Evolutionary conservation across 2,113 vertebrate species (phyloP).

Genomic region (Callaeas wilsoni): DNA sequence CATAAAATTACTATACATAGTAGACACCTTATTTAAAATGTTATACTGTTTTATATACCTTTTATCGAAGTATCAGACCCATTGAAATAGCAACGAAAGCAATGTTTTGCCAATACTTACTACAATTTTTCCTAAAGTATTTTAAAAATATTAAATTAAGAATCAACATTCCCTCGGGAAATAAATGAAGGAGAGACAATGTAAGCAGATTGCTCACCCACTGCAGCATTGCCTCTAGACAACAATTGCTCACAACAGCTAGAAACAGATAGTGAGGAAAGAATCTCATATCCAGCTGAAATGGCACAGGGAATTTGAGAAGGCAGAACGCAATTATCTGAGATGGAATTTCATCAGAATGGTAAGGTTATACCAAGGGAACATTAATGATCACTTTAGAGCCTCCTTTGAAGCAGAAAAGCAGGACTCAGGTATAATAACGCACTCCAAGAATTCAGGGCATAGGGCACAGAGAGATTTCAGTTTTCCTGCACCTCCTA

Average conservation of each 20-base stretch:
- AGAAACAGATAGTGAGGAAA: neutral
- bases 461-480: neutral
- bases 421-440: neutral
- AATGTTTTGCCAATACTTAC: neutral
- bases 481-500: neutral
- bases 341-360: neutral
- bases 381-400: neutral
- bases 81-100: neutral
- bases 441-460: neutral
- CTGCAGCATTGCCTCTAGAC: neutral
- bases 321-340: neutral
- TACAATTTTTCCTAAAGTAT: neutral
- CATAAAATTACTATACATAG: neutral
- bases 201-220: neutral
- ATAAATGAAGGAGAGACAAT: neutral
- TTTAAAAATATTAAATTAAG: neutral
- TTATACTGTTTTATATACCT: neutral
- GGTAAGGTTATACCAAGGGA: neutral
- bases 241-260: neutral
- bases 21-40: neutral
- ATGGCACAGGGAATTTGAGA: neutral
- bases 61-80: neutral
- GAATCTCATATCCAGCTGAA: conserved; percentile 16
- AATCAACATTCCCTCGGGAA: neutral
- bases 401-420: neutral